Evolutionary conservation across 2,888 invertebrate species (phyloP), one percentile per base, ranked within the genome.

Genomic region (Aporophyla nigra): DNA sequence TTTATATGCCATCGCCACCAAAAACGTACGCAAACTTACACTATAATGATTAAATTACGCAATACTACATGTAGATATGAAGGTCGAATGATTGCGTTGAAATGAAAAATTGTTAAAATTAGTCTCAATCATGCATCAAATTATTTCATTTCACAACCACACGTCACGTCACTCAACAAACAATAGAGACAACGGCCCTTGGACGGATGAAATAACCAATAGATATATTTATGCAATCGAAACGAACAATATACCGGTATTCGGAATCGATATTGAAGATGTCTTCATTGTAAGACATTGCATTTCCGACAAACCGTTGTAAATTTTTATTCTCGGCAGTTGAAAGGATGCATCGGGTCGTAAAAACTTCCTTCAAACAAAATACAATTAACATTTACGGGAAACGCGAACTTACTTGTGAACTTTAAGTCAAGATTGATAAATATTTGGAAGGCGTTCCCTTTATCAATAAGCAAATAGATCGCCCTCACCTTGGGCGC

Each of bases 31-130:
- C 62, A 72, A 56, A 68, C 75, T 68, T 61, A 62, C 59, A 68
- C 62, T 58, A 73, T 69, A 74, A 67, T 74, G 46, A 56, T 43
- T 76, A 79, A 70, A 69, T 86, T 82, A 80, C 77, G 66, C 78
- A 88, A 89, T 70, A 51, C 68, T 69, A 40, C 75, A 82, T 78
- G 78, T 71, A 71, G 43, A 81, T 76, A 75, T 62, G 88, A 92
- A 93, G 91, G 92, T 87, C 86, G 77, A 53, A 77, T 75, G 84
- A 89, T 92, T 91, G 90, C 90, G 87, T 83, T 76, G 74, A 87
- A 88, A 91, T 91, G 87, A 91, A 91, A 91, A 91, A 91, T 91
- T 88, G 86, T 84, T 87, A 82, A 89, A 91, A 92, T 92, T 90
- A 91, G 86, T 88, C 87, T 87, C 88, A 87, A 91, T 89, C 88